Evolutionary conservation across 2,113 vertebrate species (phyloP), one percentile per base, ranked within the genome.

Genomic region (Noturus placidus): DNA sequence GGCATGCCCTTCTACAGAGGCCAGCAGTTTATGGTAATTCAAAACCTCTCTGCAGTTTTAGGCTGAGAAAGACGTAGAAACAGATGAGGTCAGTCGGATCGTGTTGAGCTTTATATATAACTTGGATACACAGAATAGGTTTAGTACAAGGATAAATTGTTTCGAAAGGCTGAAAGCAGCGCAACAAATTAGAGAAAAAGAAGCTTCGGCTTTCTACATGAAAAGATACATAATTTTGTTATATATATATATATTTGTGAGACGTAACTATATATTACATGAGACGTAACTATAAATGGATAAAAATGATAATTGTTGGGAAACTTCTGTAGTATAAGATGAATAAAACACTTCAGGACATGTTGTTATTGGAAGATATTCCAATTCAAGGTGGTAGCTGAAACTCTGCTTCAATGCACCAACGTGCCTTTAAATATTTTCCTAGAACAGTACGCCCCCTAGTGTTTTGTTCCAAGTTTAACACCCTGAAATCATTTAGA

Each of bases 1-100:
- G 85, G 9, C 0, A 93, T 94, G 92, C 95, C 95, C 22, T 96
- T 96, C 91, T 14, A 1, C 0, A 67, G 13, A 3, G 96, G 95
- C 27, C 94, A 94, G 50, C 56, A 80, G 30, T 96, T 96, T 90
- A 89, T 38, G 90, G 95, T 96, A 93, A 70, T 30, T 30, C 17
- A 50, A 10, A 22, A 14, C 52, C 33, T 82, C 42, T 9, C 22
- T n/a, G 6, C 35, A n/a, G 59, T n/a, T 80, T 56, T 33, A n/a
- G 6, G 30, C 69, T 72, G 33, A 35, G 69, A 38, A 38, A 38
- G n/a, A 30, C 15, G 59, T 27, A 65, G 9, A n/a, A 13, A 3
- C 30, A 70, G 30, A 35, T 35, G 33, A 20, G 67, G 19, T 70
- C 69, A 20, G 33, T 35, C 15, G 19, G 67, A 69, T 33, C 30